phyloP scores from a whole-genome alignment of 92 coral and sea anemone species.

The Phenganax marumi region DNA sequence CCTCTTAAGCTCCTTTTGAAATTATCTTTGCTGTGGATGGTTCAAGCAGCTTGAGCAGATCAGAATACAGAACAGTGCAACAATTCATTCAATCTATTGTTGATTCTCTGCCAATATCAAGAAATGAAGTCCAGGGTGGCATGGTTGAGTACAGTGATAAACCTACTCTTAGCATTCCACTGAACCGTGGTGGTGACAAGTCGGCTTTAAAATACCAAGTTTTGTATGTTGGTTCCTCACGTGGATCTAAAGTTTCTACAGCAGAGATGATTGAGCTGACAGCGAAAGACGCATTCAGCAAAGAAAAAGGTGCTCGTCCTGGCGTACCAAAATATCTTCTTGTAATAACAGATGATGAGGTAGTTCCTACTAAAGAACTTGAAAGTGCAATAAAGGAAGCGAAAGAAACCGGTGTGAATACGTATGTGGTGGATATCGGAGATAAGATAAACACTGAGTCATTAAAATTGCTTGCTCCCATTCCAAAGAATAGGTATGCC shows the following conservation, averaged over 20 bases:
- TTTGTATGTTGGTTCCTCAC: not conserved
- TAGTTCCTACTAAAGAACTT: conserved; percentile 7
- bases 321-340: conserved; percentile 67
- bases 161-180: conserved; percentile 57
- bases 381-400: conserved; percentile 48
- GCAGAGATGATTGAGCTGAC: conserved; percentile 42
- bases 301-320: conserved; percentile 60
- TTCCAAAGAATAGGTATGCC: conserved; percentile 56
- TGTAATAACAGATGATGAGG: conserved; percentile 61
- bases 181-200: conserved; percentile 53
- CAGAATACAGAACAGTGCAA: conserved; percentile 64
- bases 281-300: conserved; percentile 58
- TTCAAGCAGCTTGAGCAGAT: conserved; percentile 59
- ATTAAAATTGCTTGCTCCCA: conserved; percentile 48
- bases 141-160: conserved; percentile 71
- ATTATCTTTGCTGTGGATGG: conserved; percentile 64
- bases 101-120: conserved; percentile 65
- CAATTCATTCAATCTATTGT: conserved; percentile 65
- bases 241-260: conserved; percentile 19
- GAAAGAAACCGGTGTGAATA: conserved; percentile 44
- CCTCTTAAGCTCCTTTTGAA: conserved; percentile 34
- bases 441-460: conserved; percentile 50
- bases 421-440: conserved; percentile 68
- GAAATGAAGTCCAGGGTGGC: conserved; percentile 76
- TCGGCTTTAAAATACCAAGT: conserved; percentile 42